Percentiles rank a stretch among this genome's conserved stretches.
Conservation (phyloP, 2,797 vertebrate genomes). For the Poeciliopsis gracilis region DNA sequence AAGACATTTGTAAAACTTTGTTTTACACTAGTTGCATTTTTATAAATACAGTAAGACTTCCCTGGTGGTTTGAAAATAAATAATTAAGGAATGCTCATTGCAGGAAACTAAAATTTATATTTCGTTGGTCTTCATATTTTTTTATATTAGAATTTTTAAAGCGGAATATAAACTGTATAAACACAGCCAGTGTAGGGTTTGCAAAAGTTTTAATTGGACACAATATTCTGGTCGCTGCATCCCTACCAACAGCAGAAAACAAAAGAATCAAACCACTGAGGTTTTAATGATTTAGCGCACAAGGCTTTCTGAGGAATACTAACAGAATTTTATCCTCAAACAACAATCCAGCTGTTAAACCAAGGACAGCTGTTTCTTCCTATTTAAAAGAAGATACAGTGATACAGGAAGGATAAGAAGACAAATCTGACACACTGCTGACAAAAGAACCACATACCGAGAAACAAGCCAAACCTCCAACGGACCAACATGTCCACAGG, state of each 20-base stretch:
- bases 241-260: slow-evolving; percentile 2
- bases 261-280: slow-evolving; percentile 20
- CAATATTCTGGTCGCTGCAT: neutral
- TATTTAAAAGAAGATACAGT: neutral
- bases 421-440: slow-evolving; percentile 26
- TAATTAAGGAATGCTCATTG: neutral
- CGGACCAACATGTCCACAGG: slow-evolving; percentile 53
- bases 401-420: slow-evolving; percentile 18
- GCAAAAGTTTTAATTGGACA: neutral
- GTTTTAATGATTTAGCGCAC: slow-evolving; percentile 49
- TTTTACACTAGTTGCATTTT: neutral
- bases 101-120: neutral
- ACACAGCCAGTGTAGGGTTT: neutral
- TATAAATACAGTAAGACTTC: neutral
- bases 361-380: slow-evolving; percentile 14
- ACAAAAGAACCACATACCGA: slow-evolving; percentile 10
- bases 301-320: slow-evolving; percentile 16
- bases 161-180: neutral
- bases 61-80: neutral
- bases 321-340: slow-evolving; percentile 29
- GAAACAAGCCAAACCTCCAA: slow-evolving; percentile 34
- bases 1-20: neutral
- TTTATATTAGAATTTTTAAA: neutral
- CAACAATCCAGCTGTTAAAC: slow-evolving; percentile 38
- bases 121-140: neutral